These are phyloP conservation scores for Oceanodroma tethys DNA, from an alignment of 2,113 vertebrate species.

Conservation along the genomic window DNA sequence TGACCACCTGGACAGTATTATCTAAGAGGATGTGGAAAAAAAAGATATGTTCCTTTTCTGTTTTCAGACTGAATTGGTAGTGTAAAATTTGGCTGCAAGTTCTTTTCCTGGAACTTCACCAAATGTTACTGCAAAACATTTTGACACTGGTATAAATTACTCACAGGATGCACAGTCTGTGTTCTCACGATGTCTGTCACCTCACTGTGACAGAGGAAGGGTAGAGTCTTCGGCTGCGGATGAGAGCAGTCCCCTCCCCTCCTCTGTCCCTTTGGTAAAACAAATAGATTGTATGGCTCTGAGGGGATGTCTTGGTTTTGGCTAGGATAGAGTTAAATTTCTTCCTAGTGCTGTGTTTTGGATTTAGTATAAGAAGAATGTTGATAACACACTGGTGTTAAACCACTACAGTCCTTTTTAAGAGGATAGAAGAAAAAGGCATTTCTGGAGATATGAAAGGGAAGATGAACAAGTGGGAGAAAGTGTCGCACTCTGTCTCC, in stretches of 20 bases:
- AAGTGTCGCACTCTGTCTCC: too few relatives aligned
- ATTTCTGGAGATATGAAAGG: too few relatives aligned
- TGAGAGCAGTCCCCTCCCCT: neutral
- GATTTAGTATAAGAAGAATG: too few relatives aligned
- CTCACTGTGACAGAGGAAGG: fast-evolving
- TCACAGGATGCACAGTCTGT: neutral
- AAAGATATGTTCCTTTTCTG: neutral
- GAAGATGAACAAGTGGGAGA: too few relatives aligned
- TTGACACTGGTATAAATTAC: neutral
- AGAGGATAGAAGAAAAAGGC: too few relatives aligned
- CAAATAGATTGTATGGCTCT: neutral
- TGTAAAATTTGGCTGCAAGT: neutral
- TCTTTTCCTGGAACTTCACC: neutral
- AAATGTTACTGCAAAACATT: neutral
- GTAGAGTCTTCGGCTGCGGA: neutral
- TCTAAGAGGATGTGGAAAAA: neutral
- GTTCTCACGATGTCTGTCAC: neutral
- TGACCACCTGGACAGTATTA: neutral
- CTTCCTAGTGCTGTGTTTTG: too few relatives aligned
- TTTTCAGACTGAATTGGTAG: neutral
- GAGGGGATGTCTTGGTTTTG: too few relatives aligned
- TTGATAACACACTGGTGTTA: too few relatives aligned
- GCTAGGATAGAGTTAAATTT: too few relatives aligned
- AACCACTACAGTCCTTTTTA: too few relatives aligned
- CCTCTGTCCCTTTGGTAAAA: neutral